A percentile compares a stretch with the other conserved stretches of the same genome.
Evolutionary conservation across 2,888 invertebrate species (phyloP).

Genomic region (Tineola bisselliella): DNA sequence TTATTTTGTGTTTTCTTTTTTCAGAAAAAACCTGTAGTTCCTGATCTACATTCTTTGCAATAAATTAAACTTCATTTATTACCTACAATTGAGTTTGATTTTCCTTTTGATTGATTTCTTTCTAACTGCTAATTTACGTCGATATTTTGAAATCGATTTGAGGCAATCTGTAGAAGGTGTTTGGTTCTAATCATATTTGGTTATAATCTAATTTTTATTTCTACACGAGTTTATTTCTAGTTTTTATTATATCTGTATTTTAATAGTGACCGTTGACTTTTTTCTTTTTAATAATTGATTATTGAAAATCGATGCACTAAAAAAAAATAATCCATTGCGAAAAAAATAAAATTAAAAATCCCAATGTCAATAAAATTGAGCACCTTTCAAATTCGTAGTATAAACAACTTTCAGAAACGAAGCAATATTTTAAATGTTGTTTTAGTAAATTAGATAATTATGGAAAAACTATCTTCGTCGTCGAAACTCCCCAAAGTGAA

Average conservation of each 20-base stretch:
- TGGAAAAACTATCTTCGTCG: slow-evolving; percentile 40
- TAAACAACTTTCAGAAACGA: background rate
- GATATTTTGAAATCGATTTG: too few relatives aligned
- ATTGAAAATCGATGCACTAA: too few relatives aligned
- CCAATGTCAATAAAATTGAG: background rate
- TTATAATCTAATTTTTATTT: too few relatives aligned
- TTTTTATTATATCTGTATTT: too few relatives aligned
- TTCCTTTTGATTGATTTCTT: too few relatives aligned
- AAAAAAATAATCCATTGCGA: background rate
- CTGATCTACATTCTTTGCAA: background rate
- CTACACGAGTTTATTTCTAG: too few relatives aligned
- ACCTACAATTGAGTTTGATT: background rate
- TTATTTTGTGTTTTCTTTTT: background rate
- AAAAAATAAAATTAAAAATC: background rate
- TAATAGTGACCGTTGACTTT: too few relatives aligned
- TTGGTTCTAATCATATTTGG: too few relatives aligned
- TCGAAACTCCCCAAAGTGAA: slow-evolving; percentile 30
- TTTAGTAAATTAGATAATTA: slow-evolving; percentile 25
- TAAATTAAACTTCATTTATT: background rate
- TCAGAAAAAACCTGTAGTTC: slow-evolving; percentile 3
- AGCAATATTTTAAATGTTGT: background rate
- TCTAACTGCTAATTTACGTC: too few relatives aligned
- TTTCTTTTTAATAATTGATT: too few relatives aligned
- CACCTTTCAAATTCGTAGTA: background rate
- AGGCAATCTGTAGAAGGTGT: too few relatives aligned